Conservation (phyloP, 2,113 vertebrate species). For the Dermatemys mawii region DNA sequence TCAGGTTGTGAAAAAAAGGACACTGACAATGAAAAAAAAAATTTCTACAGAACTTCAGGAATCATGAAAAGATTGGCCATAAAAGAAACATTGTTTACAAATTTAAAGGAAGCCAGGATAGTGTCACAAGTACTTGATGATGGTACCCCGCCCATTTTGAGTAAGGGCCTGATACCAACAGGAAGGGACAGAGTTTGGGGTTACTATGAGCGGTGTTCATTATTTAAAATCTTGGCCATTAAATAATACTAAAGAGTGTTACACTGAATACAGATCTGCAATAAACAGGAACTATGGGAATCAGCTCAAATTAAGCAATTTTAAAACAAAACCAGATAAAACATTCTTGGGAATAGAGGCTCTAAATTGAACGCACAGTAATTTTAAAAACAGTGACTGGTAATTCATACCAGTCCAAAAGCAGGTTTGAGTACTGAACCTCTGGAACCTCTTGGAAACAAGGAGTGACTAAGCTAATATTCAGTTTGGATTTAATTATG, state of each 20-base stretch:
- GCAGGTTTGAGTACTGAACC: not conserved
- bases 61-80: not conserved
- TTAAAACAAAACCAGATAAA: not conserved
- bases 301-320: fast-evolving
- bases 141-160: not conserved
- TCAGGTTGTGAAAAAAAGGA: not conserved
- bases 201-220: not conserved
- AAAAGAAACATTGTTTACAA: not conserved
- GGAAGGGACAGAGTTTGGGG: not conserved
- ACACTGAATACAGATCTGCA: not conserved
- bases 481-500: not conserved
- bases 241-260: not conserved
- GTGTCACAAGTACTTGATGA: not conserved
- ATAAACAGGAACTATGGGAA: not conserved
- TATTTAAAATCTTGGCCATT: not conserved
- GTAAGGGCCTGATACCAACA: not conserved
- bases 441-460: not conserved
- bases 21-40: not conserved
- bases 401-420: not conserved
- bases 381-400: not conserved
- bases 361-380: not conserved
- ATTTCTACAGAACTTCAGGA: not conserved
- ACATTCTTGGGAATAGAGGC: not conserved
- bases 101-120: not conserved
- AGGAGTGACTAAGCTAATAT: not conserved